Conservation (phyloP, 2,888 invertebrate genomes). For the Augiades crinisus region DNA sequence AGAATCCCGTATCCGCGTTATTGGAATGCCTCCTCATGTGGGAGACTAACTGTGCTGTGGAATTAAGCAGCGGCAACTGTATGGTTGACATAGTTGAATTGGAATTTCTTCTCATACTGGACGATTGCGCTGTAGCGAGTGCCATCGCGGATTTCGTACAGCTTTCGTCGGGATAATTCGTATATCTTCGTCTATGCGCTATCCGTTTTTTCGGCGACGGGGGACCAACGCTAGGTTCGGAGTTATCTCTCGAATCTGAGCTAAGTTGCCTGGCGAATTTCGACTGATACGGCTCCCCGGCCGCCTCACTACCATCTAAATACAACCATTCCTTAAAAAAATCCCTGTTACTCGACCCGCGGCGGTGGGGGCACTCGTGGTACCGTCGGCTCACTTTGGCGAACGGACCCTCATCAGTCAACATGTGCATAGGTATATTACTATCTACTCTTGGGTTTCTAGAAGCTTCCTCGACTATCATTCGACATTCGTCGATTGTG, state of each 20-base stretch:
- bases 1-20: slow-evolving; percentile 82
- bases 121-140: slow-evolving; percentile 66
- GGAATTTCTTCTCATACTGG: slow-evolving; percentile 81
- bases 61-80: slow-evolving; percentile 77
- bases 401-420: slow-evolving; percentile 70
- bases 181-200: slow-evolving; percentile 64
- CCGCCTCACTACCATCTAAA: slow-evolving; percentile 62
- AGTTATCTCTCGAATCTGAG: slow-evolving; percentile 78
- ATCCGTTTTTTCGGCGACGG: slow-evolving; percentile 69
- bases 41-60: slow-evolving; percentile 72
- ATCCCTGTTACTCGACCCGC: slow-evolving; percentile 61
- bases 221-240: slow-evolving; percentile 71
- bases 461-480: slow-evolving; percentile 59
- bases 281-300: slow-evolving; percentile 72
- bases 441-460: slow-evolving; percentile 53
- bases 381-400: slow-evolving; percentile 70
- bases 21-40: slow-evolving; percentile 83
- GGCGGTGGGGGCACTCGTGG: slow-evolving; percentile 64
- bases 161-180: slow-evolving; percentile 70
- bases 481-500: slow-evolving; percentile 65
- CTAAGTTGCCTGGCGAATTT: slow-evolving; percentile 78
- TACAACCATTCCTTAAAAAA: slow-evolving; percentile 76
- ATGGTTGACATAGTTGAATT: slow-evolving; percentile 84
- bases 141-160: slow-evolving; percentile 76
- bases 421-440: slow-evolving; percentile 61